These are phyloP conservation scores for Athetis lepigone DNA, from an alignment of 2,888 invertebrate species.

Conservation along the genomic window DNA sequence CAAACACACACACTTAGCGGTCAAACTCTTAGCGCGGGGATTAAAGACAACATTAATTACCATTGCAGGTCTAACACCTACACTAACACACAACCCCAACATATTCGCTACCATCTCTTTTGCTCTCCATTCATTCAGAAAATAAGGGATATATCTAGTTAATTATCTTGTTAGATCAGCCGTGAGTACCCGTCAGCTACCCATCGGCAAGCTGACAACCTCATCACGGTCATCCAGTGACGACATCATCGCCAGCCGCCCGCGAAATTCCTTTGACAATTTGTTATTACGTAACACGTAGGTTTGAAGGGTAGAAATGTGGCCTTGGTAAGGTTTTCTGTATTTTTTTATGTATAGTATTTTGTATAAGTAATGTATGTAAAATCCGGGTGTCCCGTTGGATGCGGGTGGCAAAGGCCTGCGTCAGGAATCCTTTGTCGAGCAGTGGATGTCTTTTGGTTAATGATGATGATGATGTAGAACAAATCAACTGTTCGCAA, in stretches of 20 bases:
- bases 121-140: slow-evolving; percentile 34
- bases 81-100: not conserved
- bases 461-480: too few species aligned
- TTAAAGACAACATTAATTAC: too few species aligned
- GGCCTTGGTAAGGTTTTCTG: not conserved
- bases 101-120: slow-evolving; percentile 18
- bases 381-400: too few species aligned
- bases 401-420: too few species aligned
- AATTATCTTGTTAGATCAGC: slow-evolving; percentile 53
- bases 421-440: too few species aligned
- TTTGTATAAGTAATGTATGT: too few species aligned
- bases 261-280: slow-evolving; percentile 59
- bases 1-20: too few species aligned
- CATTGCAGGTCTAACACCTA: not conserved
- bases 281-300: slow-evolving; percentile 31
- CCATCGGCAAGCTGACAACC: slow-evolving; percentile 29
- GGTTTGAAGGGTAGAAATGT: not conserved
- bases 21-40: too few species aligned
- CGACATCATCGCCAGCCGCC: slow-evolving; percentile 21
- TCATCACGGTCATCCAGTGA: slow-evolving; percentile 54
- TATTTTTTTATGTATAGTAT: too few species aligned
- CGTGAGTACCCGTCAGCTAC: slow-evolving; percentile 28
- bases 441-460: too few species aligned
- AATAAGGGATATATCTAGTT: slow-evolving; percentile 45
- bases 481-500: too few species aligned